Evolutionary conservation across 1,140 invertebrate species (phyloP).

Genomic region (Arion vulgaris): DNA sequence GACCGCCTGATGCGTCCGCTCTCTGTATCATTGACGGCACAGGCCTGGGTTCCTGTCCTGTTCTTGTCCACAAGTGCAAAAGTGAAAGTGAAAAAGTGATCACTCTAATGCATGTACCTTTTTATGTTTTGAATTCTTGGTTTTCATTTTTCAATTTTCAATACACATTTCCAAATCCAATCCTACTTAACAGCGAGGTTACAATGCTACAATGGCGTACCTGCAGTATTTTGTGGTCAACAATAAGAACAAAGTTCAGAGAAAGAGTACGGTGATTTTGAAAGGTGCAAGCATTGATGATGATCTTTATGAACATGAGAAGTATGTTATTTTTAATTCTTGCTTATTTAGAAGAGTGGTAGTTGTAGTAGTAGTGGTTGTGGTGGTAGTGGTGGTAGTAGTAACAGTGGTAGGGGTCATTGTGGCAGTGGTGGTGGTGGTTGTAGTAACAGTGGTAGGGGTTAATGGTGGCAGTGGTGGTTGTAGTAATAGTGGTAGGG

Average conservation of each 20-base stretch:
- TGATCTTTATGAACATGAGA: not conserved
- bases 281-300: too few species aligned
- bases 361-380: too few species aligned
- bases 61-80: too few species aligned
- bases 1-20: too few species aligned
- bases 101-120: too few species aligned
- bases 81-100: too few species aligned
- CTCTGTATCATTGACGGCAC: too few species aligned
- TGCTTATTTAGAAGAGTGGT: not conserved
- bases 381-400: not conserved
- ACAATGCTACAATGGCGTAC: constrained; percentile 33
- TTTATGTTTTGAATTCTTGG: not conserved
- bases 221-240: constrained; percentile 40
- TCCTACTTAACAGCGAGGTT: not conserved
- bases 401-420: not conserved
- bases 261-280: not conserved
- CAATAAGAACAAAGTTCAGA: not conserved
- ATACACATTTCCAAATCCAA: not conserved
- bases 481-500: not conserved
- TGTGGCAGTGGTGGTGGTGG: not conserved
- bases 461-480: not conserved
- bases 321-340: not conserved
- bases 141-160: not conserved
- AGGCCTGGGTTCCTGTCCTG: too few species aligned
- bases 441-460: not conserved